These are phyloP conservation scores for Gallinago nigripennis DNA, from an alignment of 2,797 vertebrate species.

Conservation along the genomic window DNA sequence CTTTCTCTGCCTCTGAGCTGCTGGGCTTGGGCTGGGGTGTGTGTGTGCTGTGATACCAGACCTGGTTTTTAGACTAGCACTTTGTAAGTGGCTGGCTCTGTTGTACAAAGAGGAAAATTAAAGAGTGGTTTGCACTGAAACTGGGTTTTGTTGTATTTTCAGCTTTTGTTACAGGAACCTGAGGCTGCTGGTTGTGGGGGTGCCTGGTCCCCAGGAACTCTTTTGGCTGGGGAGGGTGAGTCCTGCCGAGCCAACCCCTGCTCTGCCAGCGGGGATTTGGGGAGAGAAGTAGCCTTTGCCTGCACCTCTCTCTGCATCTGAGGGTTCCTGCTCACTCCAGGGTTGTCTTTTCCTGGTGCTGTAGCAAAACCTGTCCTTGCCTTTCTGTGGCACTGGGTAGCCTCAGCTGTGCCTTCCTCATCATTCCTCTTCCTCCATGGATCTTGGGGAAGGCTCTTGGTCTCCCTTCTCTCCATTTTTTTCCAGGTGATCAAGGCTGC, in stretches of 20 bases:
- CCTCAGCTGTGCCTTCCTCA: not conserved
- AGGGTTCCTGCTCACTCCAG: not conserved
- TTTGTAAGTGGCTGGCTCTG: constrained; percentile 70
- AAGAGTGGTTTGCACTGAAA: constrained; percentile 71
- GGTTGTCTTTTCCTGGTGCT: not conserved
- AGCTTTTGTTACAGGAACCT: not conserved
- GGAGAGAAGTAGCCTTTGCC: not conserved
- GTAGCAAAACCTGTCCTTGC: not conserved
- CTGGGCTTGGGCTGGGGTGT: constrained; percentile 51
- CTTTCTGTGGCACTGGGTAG: not conserved
- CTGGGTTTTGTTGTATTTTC: constrained; percentile 30
- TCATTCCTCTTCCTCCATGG: not conserved
- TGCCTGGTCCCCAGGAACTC: not conserved
- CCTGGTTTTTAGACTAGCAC: constrained; percentile 51
- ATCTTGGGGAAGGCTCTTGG: not conserved
- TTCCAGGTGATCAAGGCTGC: not conserved
- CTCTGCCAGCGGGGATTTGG: not conserved
- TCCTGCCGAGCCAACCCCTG: not conserved
- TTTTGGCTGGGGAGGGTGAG: not conserved
- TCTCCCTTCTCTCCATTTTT: not conserved
- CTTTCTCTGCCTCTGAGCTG: constrained; percentile 43
- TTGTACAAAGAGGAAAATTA: constrained; percentile 70
- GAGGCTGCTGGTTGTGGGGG: not conserved
- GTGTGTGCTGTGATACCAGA: constrained; percentile 59
- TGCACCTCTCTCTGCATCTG: not conserved